A percentile compares a stretch with the other conserved stretches of the same genome.
Evolutionary conservation across 1,140 invertebrate species (phyloP).

Genomic region (Manduca sexta): DNA sequence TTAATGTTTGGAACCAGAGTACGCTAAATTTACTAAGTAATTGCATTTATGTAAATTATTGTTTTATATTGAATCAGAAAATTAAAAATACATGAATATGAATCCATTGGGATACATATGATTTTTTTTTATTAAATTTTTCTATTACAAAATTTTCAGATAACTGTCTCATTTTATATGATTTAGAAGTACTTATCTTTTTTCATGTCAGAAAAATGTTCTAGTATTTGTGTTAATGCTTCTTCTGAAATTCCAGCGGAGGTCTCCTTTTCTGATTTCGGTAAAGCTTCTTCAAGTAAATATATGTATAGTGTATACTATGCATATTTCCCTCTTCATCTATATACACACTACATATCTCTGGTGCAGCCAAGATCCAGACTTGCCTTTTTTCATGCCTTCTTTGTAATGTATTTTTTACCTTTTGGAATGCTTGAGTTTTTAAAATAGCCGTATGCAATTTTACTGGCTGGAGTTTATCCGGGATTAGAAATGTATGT

Average conservation of each 20-base stretch:
- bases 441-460: conserved; percentile 12
- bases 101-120: conserved; percentile 2
- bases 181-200: background rate
- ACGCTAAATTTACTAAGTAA: no score
- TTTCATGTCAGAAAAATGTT: background rate
- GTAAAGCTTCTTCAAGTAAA: conserved; percentile 24
- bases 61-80: no score
- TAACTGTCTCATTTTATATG: background rate
- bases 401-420: conserved; percentile 42
- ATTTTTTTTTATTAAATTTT: background rate
- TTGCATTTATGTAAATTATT: no score
- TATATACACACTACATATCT: conserved; percentile 15
- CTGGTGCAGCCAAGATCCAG: conserved; percentile 33
- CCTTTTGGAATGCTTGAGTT: conserved; percentile 32
- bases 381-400: conserved; percentile 42
- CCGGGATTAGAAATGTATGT: conserved; percentile 19
- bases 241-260: conserved; percentile 17
- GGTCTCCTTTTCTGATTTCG: conserved; percentile 7
- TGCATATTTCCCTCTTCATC: conserved; percentile 37
- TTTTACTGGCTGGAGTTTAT: conserved; percentile 14
- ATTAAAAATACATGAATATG: no score
- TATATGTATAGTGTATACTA: conserved; percentile 30
- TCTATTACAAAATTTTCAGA: background rate
- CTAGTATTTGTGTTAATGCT: background rate
- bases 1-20: no score